phyloP scores from a whole-genome alignment of 1,140 invertebrate genomes.

The Drusus annulatus region DNA sequence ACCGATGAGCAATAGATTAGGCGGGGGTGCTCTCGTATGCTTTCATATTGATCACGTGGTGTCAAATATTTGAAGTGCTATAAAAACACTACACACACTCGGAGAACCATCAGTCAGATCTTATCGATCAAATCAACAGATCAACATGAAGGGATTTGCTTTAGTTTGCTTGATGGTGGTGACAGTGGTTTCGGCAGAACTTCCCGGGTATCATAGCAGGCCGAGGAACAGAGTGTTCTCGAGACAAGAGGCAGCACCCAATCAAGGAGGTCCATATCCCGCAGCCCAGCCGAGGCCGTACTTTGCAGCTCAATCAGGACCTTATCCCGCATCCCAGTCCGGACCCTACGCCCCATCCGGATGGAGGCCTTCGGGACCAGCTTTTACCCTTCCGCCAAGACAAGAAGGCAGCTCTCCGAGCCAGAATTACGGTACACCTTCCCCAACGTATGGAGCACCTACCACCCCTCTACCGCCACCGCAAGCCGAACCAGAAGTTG shows the following conservation, averaged over 20 bases:
- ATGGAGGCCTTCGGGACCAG: slow-evolving; percentile 46
- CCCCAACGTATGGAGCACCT: slow-evolving; percentile 23
- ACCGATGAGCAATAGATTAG: slow-evolving; percentile 6
- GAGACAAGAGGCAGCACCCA: slow-evolving; percentile 45
- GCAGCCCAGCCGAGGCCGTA: not conserved
- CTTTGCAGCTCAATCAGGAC: not conserved
- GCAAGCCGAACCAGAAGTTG: slow-evolving; percentile 24
- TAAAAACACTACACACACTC: slow-evolving; percentile 45
- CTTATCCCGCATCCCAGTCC: not conserved
- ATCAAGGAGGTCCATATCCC: not conserved
- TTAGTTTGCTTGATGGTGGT: slow-evolving; percentile 18
- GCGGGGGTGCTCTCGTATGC: slow-evolving; percentile 23
- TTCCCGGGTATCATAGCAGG: slow-evolving; percentile 15
- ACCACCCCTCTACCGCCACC: slow-evolving; percentile 8
- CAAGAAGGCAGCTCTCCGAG: slow-evolving; percentile 8
- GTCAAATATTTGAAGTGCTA: slow-evolving; percentile 24
- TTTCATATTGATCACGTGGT: not conserved
- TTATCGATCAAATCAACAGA: slow-evolving; percentile 27
- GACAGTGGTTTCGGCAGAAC: slow-evolving; percentile 28
- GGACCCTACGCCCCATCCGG: slow-evolving; percentile 51
- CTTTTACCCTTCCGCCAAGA: slow-evolving; percentile 46
- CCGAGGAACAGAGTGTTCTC: slow-evolving; percentile 35
- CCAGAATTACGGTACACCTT: slow-evolving; percentile 12
- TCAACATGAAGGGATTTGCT: slow-evolving; percentile 40
- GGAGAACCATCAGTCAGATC: slow-evolving; percentile 43